phyloP scores from a whole-genome alignment of 2,888 invertebrate species.

The Selenia dentaria region DNA sequence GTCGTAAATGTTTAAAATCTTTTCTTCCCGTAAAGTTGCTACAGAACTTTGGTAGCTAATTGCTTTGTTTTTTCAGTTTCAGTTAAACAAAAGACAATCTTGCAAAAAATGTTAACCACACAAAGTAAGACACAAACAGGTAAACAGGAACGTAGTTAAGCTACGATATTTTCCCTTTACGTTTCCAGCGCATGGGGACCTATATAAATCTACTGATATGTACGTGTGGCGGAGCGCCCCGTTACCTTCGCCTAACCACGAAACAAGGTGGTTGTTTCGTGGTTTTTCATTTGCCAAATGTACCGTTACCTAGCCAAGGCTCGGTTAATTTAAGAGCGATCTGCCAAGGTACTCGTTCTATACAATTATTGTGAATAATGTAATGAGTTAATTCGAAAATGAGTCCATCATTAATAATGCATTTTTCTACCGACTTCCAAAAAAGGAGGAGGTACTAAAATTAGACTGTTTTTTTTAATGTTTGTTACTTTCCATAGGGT shows the following conservation, averaged over 20 bases:
- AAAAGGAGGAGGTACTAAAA: no score
- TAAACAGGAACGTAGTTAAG: neutral
- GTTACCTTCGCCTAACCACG: conserved; percentile 18
- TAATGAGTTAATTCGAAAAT: neutral
- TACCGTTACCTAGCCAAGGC: conserved; percentile 12
- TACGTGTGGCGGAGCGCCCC: conserved; percentile 3
- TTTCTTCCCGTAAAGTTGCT: no score
- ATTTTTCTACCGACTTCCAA: no score
- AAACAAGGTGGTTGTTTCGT: conserved; percentile 22
- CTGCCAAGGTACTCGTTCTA: neutral
- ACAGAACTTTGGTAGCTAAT: no score
- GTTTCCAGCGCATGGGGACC: neutral
- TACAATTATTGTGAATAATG: neutral
- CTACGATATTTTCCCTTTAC: neutral
- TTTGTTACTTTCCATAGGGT: no score
- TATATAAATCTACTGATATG: neutral
- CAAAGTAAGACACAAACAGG: neutral
- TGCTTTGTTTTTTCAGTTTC: no score
- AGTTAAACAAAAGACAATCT: no score
- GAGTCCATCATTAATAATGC: no score
- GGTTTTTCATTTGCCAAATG: conserved; percentile 26
- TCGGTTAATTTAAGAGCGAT: conserved; percentile 24
- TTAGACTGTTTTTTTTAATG: no score
- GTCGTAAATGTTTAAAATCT: no score
- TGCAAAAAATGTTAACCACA: no score